Evolutionary conservation across 2,113 vertebrate species (phyloP).

Genomic region (Willisornis vidua): DNA sequence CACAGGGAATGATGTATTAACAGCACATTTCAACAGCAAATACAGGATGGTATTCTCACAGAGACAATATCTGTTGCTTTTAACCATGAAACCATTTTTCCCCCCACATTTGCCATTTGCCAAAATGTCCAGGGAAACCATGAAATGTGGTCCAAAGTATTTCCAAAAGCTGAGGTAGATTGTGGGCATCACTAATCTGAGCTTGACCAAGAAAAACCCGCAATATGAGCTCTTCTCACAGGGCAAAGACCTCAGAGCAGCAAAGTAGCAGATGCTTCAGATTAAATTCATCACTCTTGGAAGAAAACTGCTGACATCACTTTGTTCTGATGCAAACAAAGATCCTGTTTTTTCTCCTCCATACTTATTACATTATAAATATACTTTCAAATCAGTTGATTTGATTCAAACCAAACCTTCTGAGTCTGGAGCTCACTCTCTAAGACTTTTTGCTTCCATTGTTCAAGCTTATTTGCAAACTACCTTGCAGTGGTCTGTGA

Average conservation of each 20-base stretch:
- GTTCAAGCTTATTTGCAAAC: background rate
- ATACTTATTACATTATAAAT: background rate
- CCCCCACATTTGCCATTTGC: background rate
- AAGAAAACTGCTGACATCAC: background rate
- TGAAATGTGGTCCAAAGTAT: background rate
- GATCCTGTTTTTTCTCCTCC: background rate
- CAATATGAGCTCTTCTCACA: background rate
- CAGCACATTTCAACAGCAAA: background rate
- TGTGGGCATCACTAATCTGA: background rate
- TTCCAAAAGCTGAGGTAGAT: background rate
- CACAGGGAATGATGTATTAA: background rate
- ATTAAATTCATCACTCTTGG: background rate
- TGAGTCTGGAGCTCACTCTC: background rate
- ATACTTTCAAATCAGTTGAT: background rate
- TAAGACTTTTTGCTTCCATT: background rate
- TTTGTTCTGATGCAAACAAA: background rate
- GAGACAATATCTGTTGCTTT: background rate
- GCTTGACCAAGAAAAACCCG: background rate
- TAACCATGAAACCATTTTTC: background rate
- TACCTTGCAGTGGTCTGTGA: background rate
- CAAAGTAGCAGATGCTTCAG: background rate
- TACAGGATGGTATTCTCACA: background rate
- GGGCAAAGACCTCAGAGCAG: background rate
- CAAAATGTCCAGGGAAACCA: background rate
- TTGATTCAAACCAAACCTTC: background rate